Evolutionary conservation across 2,113 vertebrate species (phyloP), one percentile per base, ranked within the genome.

Genomic region (Pyxicephalus adspersus): DNA sequence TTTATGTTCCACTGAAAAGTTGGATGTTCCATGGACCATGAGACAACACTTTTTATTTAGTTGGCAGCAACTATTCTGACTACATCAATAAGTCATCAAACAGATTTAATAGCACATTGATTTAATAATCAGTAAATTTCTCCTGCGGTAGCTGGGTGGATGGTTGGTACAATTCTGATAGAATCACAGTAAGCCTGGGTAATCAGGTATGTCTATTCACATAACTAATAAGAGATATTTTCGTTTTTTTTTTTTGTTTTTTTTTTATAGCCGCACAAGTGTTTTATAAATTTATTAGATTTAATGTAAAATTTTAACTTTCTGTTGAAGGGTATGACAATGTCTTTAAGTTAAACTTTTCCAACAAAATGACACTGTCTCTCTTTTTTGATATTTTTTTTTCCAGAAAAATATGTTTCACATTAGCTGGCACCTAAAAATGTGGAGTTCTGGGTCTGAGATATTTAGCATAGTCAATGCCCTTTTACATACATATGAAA

Each of bases 1-100:
- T 68, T 58, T 58, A 79, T 29, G 71, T 74, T 74, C 71, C 54
- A 58, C 20, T 22, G n/a, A 22, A 55, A 72, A 29, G 52, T 60
- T 38, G 29, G 54, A 74, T 38, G 55, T 38, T 60, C 54, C 28
- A 57, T 38, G 55, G 23, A 38, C 54, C 28, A 57, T 57, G 28
- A 58, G 52, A 73, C 20, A 73, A 58, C 19, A 3, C 19, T 22
- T 31, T 31, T 31, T 57, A 57, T 55, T 57, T 34, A 57, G 11
- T 58, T 58, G n/a, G 2, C 31, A 38, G n/a, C 7, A 17, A 31
- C 71, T 74, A n/a, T 55, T 25, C 45, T 70, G 45, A 70, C 50
- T 70, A 4, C 55, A 60, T 55, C 68, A 22, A 58, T 76, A 31
- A 61, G 7, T 25, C 25, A 45, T 26, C 11, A 26, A 15, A 61